Evolutionary conservation across 2,797 vertebrate species (phyloP).

Genomic region (Myiotriccus ornatus): DNA sequence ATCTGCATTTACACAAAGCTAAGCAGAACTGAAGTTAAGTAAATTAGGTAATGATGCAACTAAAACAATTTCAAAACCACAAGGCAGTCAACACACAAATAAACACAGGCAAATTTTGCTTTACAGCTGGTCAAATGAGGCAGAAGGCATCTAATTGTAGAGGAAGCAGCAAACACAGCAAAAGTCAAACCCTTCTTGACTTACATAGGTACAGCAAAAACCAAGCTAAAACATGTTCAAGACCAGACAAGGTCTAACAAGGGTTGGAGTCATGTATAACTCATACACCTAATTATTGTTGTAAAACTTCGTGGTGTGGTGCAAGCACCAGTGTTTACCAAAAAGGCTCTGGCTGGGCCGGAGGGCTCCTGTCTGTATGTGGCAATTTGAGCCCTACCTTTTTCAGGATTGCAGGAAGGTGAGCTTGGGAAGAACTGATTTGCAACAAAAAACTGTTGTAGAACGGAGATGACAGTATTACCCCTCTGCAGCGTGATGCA

Average conservation of each 20-base stretch:
- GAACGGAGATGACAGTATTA: background rate
- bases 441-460: background rate
- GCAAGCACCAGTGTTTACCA: background rate
- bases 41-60: background rate
- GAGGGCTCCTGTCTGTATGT: fast-evolving
- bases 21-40: background rate
- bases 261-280: background rate
- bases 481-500: background rate
- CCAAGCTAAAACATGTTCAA: background rate
- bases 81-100: background rate
- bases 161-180: background rate
- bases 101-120: background rate
- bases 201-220: background rate
- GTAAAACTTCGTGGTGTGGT: background rate
- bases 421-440: background rate
- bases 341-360: background rate
- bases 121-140: background rate
- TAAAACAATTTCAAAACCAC: background rate
- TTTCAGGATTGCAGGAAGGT: background rate
- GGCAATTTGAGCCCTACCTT: background rate
- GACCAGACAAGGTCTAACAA: background rate
- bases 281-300: background rate
- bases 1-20: background rate
- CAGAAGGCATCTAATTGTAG: background rate
- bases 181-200: background rate